phyloP scores from a whole-genome alignment of 2,888 invertebrate species.

The Pasiphila rectangulata region DNA sequence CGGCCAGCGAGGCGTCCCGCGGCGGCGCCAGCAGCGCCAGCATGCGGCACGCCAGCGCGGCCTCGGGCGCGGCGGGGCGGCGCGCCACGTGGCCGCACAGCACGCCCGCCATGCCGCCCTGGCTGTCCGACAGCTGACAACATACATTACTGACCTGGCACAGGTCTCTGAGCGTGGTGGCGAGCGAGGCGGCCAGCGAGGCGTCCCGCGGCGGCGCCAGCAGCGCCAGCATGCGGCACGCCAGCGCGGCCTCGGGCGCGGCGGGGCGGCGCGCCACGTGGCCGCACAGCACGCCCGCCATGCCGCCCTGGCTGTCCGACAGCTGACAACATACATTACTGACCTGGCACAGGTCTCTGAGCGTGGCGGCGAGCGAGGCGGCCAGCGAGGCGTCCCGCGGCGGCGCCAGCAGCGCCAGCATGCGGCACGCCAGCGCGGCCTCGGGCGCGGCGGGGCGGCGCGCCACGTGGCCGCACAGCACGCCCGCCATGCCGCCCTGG shows the following conservation, averaged over 20 bases:
- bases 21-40: slow-evolving; percentile 71
- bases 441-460: slow-evolving; percentile 52
- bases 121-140: slow-evolving; percentile 62
- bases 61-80: slow-evolving; percentile 49
- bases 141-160: slow-evolving; percentile 42
- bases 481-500: slow-evolving; percentile 66
- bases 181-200: slow-evolving; percentile 53
- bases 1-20: slow-evolving; percentile 53
- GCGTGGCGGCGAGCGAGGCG: slow-evolving; percentile 50
- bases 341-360: slow-evolving; percentile 54
- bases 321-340: slow-evolving; percentile 43
- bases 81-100: slow-evolving; percentile 59
- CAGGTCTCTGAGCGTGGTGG: slow-evolving; percentile 51
- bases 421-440: slow-evolving; percentile 60
- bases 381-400: slow-evolving; percentile 61
- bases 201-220: slow-evolving; percentile 65
- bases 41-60: slow-evolving; percentile 61
- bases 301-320: slow-evolving; percentile 66
- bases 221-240: slow-evolving; percentile 67
- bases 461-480: slow-evolving; percentile 55
- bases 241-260: slow-evolving; percentile 54
- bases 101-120: slow-evolving; percentile 64
- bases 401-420: slow-evolving; percentile 67
- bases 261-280: slow-evolving; percentile 52
- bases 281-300: slow-evolving; percentile 61